Evolutionary conservation across 2,888 invertebrate genomes (phyloP).

Genomic region (Dicycla oo): DNA sequence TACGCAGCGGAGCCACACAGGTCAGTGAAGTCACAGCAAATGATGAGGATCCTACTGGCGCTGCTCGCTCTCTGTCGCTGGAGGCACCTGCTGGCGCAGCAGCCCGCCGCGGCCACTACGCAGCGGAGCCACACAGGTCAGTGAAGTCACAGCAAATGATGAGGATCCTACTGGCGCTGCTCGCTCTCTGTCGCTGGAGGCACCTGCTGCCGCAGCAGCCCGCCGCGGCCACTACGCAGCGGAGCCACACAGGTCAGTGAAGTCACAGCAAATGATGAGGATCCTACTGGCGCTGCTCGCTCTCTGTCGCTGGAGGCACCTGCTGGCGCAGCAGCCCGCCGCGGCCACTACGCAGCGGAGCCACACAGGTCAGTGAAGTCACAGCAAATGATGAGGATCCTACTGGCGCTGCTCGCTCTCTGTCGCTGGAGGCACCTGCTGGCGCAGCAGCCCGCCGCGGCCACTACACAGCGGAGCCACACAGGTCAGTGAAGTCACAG

Average conservation of each 20-base stretch:
- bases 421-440: background rate
- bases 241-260: conserved; percentile 37
- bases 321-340: background rate
- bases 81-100: background rate
- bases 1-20: background rate
- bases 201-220: background rate
- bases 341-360: background rate
- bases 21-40: conserved; percentile 44
- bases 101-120: background rate
- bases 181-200: conserved; percentile 2
- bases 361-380: conserved; percentile 45
- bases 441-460: background rate
- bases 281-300: background rate
- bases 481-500: conserved; percentile 52
- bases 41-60: conserved; percentile 3
- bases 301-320: background rate
- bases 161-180: conserved; percentile 1
- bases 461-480: background rate
- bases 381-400: background rate
- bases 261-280: conserved; percentile 3
- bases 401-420: conserved; percentile 6
- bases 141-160: conserved; percentile 21
- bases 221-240: background rate
- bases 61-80: conserved; percentile 7
- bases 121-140: conserved; percentile 29